Conservation (phyloP, 2,797 vertebrate species). For the Podarcis lilfordi region DNA sequence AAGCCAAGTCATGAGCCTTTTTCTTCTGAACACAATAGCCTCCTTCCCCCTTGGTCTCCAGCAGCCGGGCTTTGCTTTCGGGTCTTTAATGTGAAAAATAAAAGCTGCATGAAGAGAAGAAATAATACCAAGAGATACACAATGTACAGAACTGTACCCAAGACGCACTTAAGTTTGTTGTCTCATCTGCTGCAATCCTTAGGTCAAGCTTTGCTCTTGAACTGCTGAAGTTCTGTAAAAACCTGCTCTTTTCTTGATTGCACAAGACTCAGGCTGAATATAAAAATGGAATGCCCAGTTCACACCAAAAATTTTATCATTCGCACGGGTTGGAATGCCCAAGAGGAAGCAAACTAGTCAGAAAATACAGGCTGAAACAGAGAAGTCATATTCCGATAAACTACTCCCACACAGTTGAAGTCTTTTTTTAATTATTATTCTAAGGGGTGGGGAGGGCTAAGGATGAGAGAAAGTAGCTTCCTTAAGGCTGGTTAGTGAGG, state of each 20-base stretch:
- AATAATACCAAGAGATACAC: constrained; percentile 13
- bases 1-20: constrained; percentile 31
- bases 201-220: not conserved
- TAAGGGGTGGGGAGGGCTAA: not conserved
- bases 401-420: not conserved
- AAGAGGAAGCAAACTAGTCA: constrained; percentile 63
- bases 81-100: not conserved
- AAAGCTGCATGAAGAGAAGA: constrained; percentile 25
- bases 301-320: constrained; percentile 33
- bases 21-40: constrained; percentile 28
- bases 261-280: constrained; percentile 20
- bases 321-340: constrained; percentile 43
- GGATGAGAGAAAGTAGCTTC: not conserved
- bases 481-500: not conserved
- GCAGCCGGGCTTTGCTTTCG: constrained; percentile 27
- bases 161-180: not conserved
- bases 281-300: constrained; percentile 14
- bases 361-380: not conserved
- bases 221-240: not conserved
- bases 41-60: constrained; percentile 44
- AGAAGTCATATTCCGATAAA: not conserved
- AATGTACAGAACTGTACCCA: not conserved
- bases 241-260: constrained; percentile 14
- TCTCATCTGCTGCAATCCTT: not conserved
- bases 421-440: not conserved